These are phyloP conservation scores for Centropus unirufus DNA, from an alignment of 2,113 vertebrate species.

Conservation along the genomic window DNA sequence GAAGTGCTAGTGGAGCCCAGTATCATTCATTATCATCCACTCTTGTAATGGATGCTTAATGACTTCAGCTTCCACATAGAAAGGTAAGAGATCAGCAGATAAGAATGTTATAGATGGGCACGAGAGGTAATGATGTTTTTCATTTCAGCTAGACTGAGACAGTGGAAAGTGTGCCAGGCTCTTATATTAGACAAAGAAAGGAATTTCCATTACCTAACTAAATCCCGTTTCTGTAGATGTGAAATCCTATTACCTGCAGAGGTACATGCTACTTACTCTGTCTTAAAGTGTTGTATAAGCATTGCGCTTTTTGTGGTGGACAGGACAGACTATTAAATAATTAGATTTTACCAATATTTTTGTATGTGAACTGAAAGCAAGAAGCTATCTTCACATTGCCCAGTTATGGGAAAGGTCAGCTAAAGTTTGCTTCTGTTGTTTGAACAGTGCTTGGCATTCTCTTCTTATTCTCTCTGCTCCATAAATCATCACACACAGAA, in stretches of 20 bases:
- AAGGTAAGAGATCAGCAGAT: not conserved
- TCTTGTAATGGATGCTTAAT: not conserved
- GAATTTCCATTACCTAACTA: not conserved
- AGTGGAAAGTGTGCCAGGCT: not conserved
- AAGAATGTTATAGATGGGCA: not conserved
- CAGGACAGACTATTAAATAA: not conserved
- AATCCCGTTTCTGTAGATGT: not conserved
- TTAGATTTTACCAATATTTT: not conserved
- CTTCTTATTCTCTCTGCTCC: not conserved
- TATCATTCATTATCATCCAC: not conserved
- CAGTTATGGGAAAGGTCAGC: conserved; percentile 8
- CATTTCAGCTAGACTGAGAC: not conserved
- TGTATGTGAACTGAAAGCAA: not conserved
- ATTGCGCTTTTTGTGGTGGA: not conserved
- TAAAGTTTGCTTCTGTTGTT: conserved; percentile 7
- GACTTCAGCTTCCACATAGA: not conserved
- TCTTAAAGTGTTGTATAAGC: not conserved
- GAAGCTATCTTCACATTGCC: not conserved
- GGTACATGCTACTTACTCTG: not conserved
- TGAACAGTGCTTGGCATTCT: conserved; percentile 5
- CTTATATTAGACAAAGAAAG: not conserved
- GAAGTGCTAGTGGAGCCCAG: not conserved
- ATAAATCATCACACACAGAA: not conserved
- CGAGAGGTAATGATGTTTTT: not conserved
- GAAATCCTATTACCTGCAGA: not conserved